phyloP scores from a whole-genome alignment of 2,113 vertebrate genomes.

The Axis porcinus region DNA sequence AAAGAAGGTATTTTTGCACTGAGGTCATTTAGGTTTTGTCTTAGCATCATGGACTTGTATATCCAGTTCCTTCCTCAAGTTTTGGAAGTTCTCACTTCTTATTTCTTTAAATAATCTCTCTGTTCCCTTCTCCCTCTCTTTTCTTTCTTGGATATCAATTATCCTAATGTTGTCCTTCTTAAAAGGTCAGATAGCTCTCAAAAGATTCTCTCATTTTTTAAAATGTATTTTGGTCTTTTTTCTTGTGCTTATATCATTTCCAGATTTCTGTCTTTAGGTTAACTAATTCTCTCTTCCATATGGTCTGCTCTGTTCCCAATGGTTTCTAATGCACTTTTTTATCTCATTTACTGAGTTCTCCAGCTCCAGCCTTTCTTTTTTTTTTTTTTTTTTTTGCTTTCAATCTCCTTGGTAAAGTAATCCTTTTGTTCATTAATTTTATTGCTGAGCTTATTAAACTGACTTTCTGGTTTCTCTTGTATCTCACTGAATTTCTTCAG shows the following conservation, averaged over 20 bases:
- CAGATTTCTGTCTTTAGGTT: not conserved
- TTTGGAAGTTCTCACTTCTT: not conserved
- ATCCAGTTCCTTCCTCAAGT: not conserved
- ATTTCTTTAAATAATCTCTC: not conserved
- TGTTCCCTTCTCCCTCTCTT: not conserved
- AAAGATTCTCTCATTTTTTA: not conserved
- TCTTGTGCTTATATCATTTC: not conserved
- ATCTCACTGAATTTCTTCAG: not conserved
- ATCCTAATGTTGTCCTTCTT: not conserved
- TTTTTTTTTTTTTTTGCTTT: not conserved
- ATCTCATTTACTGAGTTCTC: not conserved
- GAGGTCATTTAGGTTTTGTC: not conserved
- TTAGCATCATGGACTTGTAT: not conserved
- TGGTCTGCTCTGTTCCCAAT: not conserved
- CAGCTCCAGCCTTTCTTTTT: not conserved
- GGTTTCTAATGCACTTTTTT: not conserved
- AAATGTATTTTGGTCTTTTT: not conserved
- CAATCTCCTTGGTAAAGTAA: not conserved
- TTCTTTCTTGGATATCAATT: not conserved
- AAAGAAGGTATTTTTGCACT: not conserved
- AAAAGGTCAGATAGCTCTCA: not conserved
- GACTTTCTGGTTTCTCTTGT: not conserved
- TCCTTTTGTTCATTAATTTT: not conserved
- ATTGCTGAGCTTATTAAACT: not conserved
- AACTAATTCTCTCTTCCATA: not conserved